Evolutionary conservation across 2,797 vertebrate species (phyloP).

Genomic region (Paguma larvata): DNA sequence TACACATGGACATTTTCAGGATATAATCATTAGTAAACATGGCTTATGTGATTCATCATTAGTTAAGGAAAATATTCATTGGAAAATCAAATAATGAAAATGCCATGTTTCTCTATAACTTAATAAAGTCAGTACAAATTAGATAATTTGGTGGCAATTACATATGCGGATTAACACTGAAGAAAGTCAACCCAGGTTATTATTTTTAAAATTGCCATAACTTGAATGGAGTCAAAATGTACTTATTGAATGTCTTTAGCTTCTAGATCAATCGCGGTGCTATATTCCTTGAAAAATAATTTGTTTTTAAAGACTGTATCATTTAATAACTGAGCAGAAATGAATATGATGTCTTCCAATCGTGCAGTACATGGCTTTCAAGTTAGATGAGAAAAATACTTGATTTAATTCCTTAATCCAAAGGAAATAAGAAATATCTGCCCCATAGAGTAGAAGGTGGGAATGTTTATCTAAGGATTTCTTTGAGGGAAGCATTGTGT

Average conservation of each 20-base stretch:
- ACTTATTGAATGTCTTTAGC: not conserved
- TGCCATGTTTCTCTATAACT: slow-evolving; percentile 35
- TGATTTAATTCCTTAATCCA: not conserved
- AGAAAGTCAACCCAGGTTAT: not conserved
- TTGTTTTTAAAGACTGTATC: not conserved
- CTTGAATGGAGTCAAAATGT: not conserved
- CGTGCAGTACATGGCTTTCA: not conserved
- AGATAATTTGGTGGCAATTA: slow-evolving; percentile 63
- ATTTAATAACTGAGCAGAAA: slow-evolving; percentile 37
- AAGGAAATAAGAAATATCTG: not conserved
- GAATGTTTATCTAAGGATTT: slow-evolving; percentile 28
- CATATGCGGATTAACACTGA: slow-evolving; percentile 4
- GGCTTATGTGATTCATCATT: slow-evolving; percentile 37
- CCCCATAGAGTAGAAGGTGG: not conserved
- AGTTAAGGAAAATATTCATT: slow-evolving; percentile 22
- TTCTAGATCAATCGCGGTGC: not conserved
- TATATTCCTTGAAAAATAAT: slow-evolving; percentile 39
- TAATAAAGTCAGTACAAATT: slow-evolving; percentile 53
- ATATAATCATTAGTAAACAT: slow-evolving; percentile 58
- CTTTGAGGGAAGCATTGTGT: not conserved
- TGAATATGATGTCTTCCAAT: not conserved
- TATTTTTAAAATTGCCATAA: slow-evolving; percentile 15
- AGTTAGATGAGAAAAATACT: not conserved
- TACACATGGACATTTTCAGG: slow-evolving; percentile 63
- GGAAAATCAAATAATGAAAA: slow-evolving; percentile 69